Evolutionary conservation across 2,113 vertebrate species (phyloP).

Genomic region (Rhinichthys klamathensis): DNA sequence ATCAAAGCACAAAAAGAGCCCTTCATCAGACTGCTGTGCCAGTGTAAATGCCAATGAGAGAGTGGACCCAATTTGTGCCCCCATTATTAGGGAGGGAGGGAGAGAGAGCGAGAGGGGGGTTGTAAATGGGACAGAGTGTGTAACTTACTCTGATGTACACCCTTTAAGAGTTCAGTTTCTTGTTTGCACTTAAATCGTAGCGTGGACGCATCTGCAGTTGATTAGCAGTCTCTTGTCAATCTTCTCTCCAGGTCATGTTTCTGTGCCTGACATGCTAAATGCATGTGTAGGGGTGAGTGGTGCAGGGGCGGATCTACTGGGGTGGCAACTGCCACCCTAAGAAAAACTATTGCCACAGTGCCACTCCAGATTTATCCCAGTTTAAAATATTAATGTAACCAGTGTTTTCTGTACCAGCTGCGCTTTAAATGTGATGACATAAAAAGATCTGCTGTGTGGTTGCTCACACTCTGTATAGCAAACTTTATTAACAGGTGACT

Average conservation of each 20-base stretch:
- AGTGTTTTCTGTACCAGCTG: too few species aligned
- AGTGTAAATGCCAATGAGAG: constrained; percentile 65
- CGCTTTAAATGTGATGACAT: too few species aligned
- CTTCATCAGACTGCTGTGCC: constrained; percentile 71
- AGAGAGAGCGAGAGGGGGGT: neutral
- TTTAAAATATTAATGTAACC: too few species aligned
- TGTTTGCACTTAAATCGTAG: constrained; percentile 80
- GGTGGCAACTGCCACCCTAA: too few species aligned
- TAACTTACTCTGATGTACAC: constrained; percentile 74
- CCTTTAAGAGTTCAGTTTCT: constrained; percentile 52
- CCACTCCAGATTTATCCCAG: too few species aligned
- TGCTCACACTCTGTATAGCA: too few species aligned
- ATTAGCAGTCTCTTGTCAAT: constrained; percentile 77
- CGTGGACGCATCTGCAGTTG: constrained; percentile 80
- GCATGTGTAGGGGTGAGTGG: neutral
- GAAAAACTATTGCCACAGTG: too few species aligned
- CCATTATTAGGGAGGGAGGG: constrained; percentile 62
- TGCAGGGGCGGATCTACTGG: too few species aligned
- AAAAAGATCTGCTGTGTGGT: too few species aligned
- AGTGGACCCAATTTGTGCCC: constrained; percentile 66
- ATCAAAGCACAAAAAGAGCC: constrained; percentile 72
- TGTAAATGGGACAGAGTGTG: constrained; percentile 56
- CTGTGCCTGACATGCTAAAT: neutral
- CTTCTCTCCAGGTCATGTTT: constrained; percentile 63
- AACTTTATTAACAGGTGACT: too few species aligned